phyloP scores from a whole-genome alignment of 2,797 vertebrate species.

The Protosalanx chinensis region DNA sequence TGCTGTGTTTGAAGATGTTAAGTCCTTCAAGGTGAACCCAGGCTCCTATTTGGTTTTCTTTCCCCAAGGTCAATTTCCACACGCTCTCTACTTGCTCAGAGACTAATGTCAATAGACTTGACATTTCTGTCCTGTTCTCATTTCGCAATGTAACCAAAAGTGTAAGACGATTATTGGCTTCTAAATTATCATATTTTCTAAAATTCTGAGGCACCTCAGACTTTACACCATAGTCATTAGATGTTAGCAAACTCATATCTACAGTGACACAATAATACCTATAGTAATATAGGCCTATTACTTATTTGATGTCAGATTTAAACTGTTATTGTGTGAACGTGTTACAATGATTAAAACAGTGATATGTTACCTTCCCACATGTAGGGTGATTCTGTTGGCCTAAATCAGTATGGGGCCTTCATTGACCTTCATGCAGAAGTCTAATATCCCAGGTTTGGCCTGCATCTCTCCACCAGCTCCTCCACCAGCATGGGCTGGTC shows the following conservation, averaged over 20 bases:
- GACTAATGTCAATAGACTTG: neutral
- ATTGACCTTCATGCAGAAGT: constrained; percentile 71
- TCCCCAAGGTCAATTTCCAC: constrained; percentile 32
- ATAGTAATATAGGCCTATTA: no score
- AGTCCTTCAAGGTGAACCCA: constrained; percentile 44
- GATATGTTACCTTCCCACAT: neutral
- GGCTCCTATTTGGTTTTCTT: constrained; percentile 17
- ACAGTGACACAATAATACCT: no score
- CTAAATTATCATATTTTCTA: no score
- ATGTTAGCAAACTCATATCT: no score
- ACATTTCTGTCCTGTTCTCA: no score
- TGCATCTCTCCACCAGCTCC: constrained; percentile 59
- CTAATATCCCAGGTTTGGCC: constrained; percentile 67
- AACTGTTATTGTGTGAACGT: neutral
- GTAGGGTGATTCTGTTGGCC: neutral
- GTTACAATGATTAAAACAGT: neutral
- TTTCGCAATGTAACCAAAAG: no score
- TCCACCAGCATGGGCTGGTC: constrained; percentile 67
- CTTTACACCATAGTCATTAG: no score
- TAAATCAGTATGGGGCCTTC: neutral
- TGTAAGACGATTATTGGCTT: no score
- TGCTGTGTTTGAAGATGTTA: constrained; percentile 49
- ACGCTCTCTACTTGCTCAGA: neutral
- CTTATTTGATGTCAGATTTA: no score
- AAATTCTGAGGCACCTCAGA: no score